phyloP scores from a whole-genome alignment of 1,140 invertebrate species.

The Platorchestia sp. region DNA sequence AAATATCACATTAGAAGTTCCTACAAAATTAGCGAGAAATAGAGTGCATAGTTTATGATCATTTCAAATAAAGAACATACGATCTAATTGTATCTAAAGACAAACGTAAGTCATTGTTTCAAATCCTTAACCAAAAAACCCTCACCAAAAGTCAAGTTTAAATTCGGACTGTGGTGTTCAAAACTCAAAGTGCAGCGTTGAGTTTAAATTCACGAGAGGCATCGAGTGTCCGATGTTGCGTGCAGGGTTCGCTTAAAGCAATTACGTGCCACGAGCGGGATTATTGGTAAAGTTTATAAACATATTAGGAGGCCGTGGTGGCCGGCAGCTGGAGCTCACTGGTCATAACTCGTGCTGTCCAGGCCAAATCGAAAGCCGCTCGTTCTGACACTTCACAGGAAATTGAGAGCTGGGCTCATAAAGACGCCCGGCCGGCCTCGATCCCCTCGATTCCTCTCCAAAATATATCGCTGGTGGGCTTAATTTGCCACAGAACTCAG shows the following conservation, averaged over 20 bases:
- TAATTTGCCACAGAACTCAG: neutral
- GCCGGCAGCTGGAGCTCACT: constrained; percentile 12
- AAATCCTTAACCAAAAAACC: neutral
- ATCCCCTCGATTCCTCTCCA: constrained; percentile 24
- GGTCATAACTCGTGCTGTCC: constrained; percentile 42
- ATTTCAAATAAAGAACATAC: too few relatives aligned
- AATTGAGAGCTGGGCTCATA: constrained; percentile 30
- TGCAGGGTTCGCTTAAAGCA: constrained; percentile 34
- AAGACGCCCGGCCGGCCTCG: neutral
- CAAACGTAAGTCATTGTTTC: too few relatives aligned
- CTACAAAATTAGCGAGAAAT: too few relatives aligned
- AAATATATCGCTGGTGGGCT: neutral
- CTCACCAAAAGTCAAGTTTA: neutral
- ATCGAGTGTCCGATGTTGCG: constrained; percentile 9
- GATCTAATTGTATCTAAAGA: too few relatives aligned
- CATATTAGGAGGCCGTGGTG: neutral
- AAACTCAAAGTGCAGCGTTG: neutral
- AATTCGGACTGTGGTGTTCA: neutral
- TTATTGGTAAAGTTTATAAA: constrained; percentile 50
- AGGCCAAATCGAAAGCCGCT: constrained; percentile 25
- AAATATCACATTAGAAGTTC: too few relatives aligned
- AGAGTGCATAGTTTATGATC: too few relatives aligned
- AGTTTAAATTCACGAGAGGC: neutral
- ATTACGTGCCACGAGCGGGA: constrained; percentile 32
- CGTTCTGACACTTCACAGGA: constrained; percentile 47